These are phyloP conservation scores for Lepilemur ruficaudatus DNA, from an alignment of 2,797 vertebrate genomes.

Conservation along the genomic window DNA sequence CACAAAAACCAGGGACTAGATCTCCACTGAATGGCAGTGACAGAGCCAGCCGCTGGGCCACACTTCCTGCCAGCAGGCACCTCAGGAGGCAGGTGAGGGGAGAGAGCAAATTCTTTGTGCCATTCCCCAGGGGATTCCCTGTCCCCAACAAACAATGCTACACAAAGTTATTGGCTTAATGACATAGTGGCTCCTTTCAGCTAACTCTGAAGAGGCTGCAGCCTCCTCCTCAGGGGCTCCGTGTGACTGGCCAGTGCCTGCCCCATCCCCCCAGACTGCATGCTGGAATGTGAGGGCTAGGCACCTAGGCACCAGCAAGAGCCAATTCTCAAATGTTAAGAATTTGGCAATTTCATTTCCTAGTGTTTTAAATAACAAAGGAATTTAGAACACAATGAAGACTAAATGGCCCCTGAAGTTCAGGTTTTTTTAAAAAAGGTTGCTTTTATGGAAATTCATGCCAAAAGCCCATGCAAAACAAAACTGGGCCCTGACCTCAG, in stretches of 20 bases:
- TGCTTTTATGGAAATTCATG: slow-evolving; percentile 34
- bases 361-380: slow-evolving; percentile 66
- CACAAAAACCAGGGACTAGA: background rate
- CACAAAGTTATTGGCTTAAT: background rate
- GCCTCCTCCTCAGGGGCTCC: background rate
- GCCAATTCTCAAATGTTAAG: slow-evolving; percentile 65
- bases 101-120: background rate
- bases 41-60: background rate
- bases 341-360: slow-evolving; percentile 57
- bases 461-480: slow-evolving; percentile 41
- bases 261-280: background rate
- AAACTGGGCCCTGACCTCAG: background rate
- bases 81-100: background rate
- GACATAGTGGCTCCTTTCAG: background rate
- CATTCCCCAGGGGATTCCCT: background rate
- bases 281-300: background rate
- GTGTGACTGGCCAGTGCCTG: background rate
- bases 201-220: background rate
- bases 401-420: slow-evolving; percentile 55
- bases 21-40: background rate
- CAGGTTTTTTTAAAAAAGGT: background rate
- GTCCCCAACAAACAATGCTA: background rate
- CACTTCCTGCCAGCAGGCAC: background rate
- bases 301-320: background rate
- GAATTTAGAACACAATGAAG: slow-evolving; percentile 51